Conservation (phyloP, 1,140 invertebrate genomes). For the Aradophagus sp. region DNA sequence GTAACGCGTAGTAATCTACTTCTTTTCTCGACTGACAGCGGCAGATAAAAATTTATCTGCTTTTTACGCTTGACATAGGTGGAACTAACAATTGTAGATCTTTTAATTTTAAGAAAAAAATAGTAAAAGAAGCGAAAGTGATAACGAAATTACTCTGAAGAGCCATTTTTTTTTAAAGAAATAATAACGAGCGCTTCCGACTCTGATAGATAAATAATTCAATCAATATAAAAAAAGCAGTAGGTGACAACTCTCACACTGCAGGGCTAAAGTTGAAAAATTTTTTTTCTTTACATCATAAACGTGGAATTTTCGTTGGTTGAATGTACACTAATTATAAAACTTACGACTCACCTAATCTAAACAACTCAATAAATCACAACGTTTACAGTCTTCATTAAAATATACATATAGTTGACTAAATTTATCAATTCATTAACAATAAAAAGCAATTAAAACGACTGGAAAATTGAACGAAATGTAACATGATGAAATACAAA, state of each 20-base stretch:
- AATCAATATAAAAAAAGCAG: too few relatives aligned
- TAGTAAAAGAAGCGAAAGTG: background rate
- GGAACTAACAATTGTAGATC: conserved; percentile 26
- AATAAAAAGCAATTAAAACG: conserved; percentile 25
- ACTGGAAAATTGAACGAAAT: background rate
- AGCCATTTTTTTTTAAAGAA: background rate
- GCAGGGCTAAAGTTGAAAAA: too few relatives aligned
- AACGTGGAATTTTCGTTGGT: too few relatives aligned
- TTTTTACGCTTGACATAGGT: conserved; percentile 52
- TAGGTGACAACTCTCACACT: too few relatives aligned
- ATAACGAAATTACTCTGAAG: background rate
- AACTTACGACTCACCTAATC: background rate
- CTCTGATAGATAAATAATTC: too few relatives aligned
- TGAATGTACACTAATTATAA: background rate
- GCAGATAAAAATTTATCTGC: conserved; percentile 66
- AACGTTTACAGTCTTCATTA: background rate
- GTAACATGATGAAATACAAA: conserved; percentile 3
- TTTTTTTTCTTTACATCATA: too few relatives aligned
- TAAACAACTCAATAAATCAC: background rate
- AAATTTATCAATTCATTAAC: conserved; percentile 7
- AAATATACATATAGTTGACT: too few relatives aligned
- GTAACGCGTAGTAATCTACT: conserved; percentile 13
- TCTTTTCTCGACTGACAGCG: conserved; percentile 59
- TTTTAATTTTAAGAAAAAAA: background rate
- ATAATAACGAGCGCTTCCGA: background rate